phyloP scores from a whole-genome alignment of 2,888 invertebrate genomes.

The Ennomos fuscantarius region DNA sequence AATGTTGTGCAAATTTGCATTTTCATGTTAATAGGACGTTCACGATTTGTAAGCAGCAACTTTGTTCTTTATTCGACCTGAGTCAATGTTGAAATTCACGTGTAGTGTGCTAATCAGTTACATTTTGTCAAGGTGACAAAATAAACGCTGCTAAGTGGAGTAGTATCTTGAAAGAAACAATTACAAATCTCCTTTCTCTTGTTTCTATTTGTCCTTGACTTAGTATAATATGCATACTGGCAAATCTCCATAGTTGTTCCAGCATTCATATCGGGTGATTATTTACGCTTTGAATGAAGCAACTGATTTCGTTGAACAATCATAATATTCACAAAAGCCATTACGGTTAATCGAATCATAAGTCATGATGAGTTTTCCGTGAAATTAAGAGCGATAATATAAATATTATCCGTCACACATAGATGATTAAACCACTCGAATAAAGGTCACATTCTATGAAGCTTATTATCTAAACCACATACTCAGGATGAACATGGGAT shows the following conservation, averaged over 20 bases:
- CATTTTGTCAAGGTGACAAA: conserved; percentile 4
- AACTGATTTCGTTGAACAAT: no score
- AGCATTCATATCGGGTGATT: no score
- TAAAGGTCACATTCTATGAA: conserved; percentile 13
- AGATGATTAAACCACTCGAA: conserved; percentile 3
- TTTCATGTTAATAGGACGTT: conserved; percentile 12
- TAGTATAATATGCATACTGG: no score
- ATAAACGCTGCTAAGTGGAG: neutral
- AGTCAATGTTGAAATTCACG: conserved; percentile 14
- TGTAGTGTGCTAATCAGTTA: conserved; percentile 14
- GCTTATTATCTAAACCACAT: conserved; percentile 4
- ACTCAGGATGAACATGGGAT: no score
- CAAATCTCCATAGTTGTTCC: no score
- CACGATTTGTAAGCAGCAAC: conserved; percentile 15
- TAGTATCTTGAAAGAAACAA: neutral
- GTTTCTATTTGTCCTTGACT: no score
- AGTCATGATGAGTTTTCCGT: no score
- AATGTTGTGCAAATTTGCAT: conserved; percentile 11
- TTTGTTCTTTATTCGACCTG: conserved; percentile 18
- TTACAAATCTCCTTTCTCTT: neutral
- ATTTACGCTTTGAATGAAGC: no score
- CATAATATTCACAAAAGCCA: no score
- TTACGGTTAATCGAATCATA: no score
- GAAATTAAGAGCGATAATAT: no score
- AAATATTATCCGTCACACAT: no score